Conservation (phyloP, 1,140 invertebrate species). For the Platyura marginata region DNA sequence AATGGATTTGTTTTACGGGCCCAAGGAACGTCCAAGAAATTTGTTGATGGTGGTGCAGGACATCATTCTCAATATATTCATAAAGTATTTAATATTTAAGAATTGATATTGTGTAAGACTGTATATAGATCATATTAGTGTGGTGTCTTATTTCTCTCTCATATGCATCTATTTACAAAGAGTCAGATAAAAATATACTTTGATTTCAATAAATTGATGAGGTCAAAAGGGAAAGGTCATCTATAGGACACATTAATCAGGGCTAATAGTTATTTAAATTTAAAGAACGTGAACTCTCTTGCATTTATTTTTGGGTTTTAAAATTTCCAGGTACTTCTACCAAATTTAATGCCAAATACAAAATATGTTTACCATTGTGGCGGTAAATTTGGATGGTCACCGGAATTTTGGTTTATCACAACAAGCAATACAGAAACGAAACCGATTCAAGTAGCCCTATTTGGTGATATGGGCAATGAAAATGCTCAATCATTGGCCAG, state of each 20-base stretch:
- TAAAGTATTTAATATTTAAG: conserved; percentile 30
- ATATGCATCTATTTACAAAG: not conserved
- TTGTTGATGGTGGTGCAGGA: conserved; percentile 56
- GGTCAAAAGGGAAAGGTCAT: not conserved
- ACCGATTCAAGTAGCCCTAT: conserved; percentile 68
- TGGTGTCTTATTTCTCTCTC: too few relatives aligned
- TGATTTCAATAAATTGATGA: not conserved
- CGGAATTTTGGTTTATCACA: conserved; percentile 55
- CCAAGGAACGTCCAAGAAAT: conserved; percentile 36
- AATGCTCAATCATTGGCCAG: conserved; percentile 67
- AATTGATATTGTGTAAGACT: too few relatives aligned
- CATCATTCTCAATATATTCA: conserved; percentile 64
- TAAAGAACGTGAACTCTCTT: not conserved
- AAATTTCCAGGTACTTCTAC: conserved; percentile 28
- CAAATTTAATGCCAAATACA: conserved; percentile 33
- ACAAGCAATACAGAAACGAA: conserved; percentile 40
- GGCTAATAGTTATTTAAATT: not conserved
- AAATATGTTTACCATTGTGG: conserved; percentile 70
- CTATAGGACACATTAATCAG: not conserved
- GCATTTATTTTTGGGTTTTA: not conserved
- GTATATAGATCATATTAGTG: too few relatives aligned
- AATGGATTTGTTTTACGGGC: conserved; percentile 29
- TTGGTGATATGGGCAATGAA: conserved; percentile 81
- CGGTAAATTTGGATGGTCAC: conserved; percentile 60
- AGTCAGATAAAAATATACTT: not conserved